Conservation (phyloP, 2,888 invertebrate genomes). For the Neoaliturus tenellus region DNA sequence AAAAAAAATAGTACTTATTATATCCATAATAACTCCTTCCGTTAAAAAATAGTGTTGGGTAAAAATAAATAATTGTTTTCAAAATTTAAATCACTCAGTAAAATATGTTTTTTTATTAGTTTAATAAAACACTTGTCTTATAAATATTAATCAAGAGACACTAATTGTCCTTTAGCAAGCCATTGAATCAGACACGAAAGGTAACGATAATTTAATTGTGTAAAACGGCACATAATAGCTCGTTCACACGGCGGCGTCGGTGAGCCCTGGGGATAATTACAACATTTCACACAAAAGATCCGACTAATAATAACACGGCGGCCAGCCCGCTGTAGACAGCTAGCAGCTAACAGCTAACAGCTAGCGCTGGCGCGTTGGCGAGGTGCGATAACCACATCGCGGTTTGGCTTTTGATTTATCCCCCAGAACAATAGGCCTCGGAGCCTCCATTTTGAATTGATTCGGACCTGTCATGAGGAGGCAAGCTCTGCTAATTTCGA, state of each 20-base stretch:
- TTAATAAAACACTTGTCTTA: too few species aligned
- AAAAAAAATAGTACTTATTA: too few species aligned
- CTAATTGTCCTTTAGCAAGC: too few species aligned
- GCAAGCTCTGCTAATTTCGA: conserved; percentile 3
- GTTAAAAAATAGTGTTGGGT: too few species aligned
- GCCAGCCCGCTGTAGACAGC: neutral
- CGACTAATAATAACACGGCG: neutral
- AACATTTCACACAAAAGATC: neutral
- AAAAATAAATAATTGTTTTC: too few species aligned
- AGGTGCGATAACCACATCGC: neutral
- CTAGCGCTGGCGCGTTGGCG: neutral
- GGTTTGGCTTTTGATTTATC: conserved; percentile 19
- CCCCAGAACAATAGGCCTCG: neutral
- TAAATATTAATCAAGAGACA: too few species aligned
- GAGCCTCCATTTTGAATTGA: conserved; percentile 20
- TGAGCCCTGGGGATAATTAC: conserved; percentile 16
- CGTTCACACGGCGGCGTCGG: neutral
- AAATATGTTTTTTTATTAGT: too few species aligned
- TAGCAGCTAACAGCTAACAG: too few species aligned
- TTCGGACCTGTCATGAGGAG: conserved; percentile 10
- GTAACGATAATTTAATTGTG: neutral
- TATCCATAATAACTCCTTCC: too few species aligned
- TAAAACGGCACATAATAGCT: neutral
- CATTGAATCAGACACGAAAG: neutral
- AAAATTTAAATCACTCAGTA: too few species aligned